Evolutionary conservation across 2,113 vertebrate genomes (phyloP).

Genomic region (Halichoerus grypus): DNA sequence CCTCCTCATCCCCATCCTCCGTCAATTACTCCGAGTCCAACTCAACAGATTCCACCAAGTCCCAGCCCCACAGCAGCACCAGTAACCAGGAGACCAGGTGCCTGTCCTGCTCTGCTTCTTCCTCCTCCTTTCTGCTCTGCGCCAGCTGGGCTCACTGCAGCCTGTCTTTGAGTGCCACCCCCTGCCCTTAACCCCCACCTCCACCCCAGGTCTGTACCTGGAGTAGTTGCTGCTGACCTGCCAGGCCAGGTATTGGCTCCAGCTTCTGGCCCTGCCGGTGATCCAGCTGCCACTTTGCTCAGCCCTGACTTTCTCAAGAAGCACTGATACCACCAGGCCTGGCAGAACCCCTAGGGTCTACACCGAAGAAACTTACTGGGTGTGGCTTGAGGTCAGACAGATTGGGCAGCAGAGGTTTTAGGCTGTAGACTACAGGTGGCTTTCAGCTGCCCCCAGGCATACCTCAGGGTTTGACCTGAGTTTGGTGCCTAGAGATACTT

Average conservation of each 20-base stretch:
- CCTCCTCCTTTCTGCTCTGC: background rate
- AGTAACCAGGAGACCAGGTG: slow-evolving; percentile 99
- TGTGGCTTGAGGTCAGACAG: background rate
- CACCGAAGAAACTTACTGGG: background rate
- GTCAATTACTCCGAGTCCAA: slow-evolving; percentile 99
- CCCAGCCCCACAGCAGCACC: slow-evolving; percentile 96
- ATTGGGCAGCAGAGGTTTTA: background rate
- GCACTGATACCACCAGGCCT: background rate
- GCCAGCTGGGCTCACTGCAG: background rate
- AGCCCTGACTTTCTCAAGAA: slow-evolving; percentile 36
- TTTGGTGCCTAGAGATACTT: background rate
- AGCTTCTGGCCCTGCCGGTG: background rate
- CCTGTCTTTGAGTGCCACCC: background rate
- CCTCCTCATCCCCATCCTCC: slow-evolving; percentile 97
- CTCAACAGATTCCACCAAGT: slow-evolving; percentile 98
- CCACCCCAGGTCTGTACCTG: background rate
- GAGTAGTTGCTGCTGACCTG: background rate
- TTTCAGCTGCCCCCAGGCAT: background rate
- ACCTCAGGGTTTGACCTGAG: background rate
- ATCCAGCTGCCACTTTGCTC: slow-evolving; percentile 20
- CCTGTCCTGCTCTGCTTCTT: slow-evolving; percentile 55
- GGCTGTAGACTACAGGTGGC: background rate
- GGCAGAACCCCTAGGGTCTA: background rate
- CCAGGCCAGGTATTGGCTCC: background rate
- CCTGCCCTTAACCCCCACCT: background rate